Evolutionary conservation across 2,888 invertebrate genomes (phyloP).

Genomic region (Xanthorhoe spadicearia): DNA sequence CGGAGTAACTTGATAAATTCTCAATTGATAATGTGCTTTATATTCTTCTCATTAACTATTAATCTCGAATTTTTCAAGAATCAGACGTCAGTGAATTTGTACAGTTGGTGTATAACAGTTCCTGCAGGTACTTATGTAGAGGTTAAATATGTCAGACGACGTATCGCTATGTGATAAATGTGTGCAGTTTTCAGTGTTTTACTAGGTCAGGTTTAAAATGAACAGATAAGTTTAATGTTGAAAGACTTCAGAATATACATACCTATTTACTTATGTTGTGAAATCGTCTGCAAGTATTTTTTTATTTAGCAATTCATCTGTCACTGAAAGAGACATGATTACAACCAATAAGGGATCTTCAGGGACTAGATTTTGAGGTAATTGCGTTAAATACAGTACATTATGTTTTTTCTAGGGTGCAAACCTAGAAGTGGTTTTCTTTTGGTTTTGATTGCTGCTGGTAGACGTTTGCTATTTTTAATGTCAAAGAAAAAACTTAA

Average conservation of each 20-base stretch:
- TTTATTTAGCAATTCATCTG: too few species aligned
- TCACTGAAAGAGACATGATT: too few species aligned
- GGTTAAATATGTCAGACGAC: constrained; percentile 40
- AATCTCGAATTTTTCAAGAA: constrained; percentile 46
- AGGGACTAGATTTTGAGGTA: too few species aligned
- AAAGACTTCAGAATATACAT: too few species aligned
- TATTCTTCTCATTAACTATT: constrained; percentile 49
- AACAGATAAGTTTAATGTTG: background rate
- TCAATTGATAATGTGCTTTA: constrained; percentile 57
- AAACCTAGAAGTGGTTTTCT: too few species aligned
- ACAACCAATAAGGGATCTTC: too few species aligned
- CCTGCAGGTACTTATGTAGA: constrained; percentile 39
- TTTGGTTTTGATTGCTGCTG: too few species aligned
- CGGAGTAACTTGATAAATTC: constrained; percentile 43
- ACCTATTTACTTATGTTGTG: too few species aligned
- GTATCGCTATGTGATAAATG: constrained; percentile 17
- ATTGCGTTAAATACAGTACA: too few species aligned
- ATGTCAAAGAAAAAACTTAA: too few species aligned
- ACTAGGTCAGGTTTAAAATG: constrained; percentile 17
- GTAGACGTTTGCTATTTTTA: too few species aligned
- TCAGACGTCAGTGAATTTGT: constrained; percentile 58
- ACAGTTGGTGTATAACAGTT: constrained; percentile 61
- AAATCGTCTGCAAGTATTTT: background rate
- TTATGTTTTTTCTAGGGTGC: too few species aligned
- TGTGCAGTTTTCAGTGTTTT: constrained; percentile 13